These are phyloP conservation scores for Oxyura jamaicensis DNA, from an alignment of 2,113 vertebrate genomes.

Conservation along the genomic window DNA sequence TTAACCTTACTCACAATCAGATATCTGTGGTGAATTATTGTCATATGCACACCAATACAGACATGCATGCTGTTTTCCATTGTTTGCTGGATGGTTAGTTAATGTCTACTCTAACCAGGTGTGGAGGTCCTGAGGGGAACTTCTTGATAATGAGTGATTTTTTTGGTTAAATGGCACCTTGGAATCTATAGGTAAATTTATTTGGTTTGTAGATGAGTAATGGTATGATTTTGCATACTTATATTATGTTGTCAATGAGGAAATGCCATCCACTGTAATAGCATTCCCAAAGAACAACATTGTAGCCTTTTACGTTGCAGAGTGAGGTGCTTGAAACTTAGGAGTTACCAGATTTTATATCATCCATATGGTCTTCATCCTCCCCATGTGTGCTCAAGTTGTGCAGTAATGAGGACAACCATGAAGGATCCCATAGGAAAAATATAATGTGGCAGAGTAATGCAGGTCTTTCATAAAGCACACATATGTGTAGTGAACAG, in stretches of 20 bases:
- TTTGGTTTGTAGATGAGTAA: background rate
- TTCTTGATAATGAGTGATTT: background rate
- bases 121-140: background rate
- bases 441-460: background rate
- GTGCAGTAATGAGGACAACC: background rate
- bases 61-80: background rate
- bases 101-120: background rate
- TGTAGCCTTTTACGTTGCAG: background rate
- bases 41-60: too few relatives aligned
- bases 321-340: background rate
- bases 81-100: background rate
- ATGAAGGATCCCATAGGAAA: background rate
- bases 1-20: background rate
- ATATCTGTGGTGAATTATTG: background rate
- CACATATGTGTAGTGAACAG: too few relatives aligned
- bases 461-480: background rate
- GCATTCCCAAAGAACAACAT: background rate
- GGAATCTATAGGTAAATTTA: background rate
- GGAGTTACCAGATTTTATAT: background rate
- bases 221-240: background rate
- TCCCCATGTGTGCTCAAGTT: background rate
- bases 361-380: background rate
- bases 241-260: background rate
- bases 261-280: background rate
- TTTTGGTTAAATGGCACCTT: background rate